phyloP scores from a whole-genome alignment of 2,888 invertebrate species.

The Timandra comae region DNA sequence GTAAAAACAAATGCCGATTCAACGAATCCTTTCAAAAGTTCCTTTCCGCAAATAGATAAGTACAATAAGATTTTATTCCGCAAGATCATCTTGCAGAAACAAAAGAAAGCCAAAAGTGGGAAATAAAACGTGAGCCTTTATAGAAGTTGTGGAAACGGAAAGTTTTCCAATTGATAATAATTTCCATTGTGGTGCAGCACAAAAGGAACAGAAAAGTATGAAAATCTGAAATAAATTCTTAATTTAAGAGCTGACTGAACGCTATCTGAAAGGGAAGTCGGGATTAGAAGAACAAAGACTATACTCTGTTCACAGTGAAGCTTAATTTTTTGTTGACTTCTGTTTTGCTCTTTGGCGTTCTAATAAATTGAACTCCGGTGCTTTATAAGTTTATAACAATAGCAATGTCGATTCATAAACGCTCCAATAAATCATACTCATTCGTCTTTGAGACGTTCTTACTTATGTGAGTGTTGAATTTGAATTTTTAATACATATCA shows the following conservation, averaged over 20 bases:
- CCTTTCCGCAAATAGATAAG: slow-evolving; percentile 24
- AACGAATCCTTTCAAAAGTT: slow-evolving; percentile 18
- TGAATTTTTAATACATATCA: too few species aligned
- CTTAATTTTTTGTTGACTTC: slow-evolving; percentile 57
- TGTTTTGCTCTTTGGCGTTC: slow-evolving; percentile 50
- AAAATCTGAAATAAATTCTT: slow-evolving; percentile 73
- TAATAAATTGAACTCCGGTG: slow-evolving; percentile 39
- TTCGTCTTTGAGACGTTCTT: too few species aligned
- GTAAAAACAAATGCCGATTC: slow-evolving; percentile 11
- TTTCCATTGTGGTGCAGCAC: slow-evolving; percentile 71
- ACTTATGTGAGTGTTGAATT: too few species aligned
- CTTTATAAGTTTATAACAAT: slow-evolving; percentile 28
- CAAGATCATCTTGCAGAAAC: slow-evolving; percentile 38
- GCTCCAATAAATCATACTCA: too few species aligned
- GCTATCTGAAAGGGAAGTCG: slow-evolving; percentile 66
- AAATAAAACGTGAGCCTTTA: slow-evolving; percentile 62
- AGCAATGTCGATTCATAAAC: slow-evolving; percentile 21
- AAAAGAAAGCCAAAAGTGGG: slow-evolving; percentile 52
- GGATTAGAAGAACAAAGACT: slow-evolving; percentile 67
- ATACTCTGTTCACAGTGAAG: slow-evolving; percentile 41
- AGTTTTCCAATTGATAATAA: slow-evolving; percentile 73
- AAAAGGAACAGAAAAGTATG: slow-evolving; percentile 67
- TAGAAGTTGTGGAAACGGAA: slow-evolving; percentile 57
- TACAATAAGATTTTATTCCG: slow-evolving; percentile 31
- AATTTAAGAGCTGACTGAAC: slow-evolving; percentile 70